These are phyloP conservation scores for Hypena proboscidalis DNA, from an alignment of 2,888 invertebrate genomes.

Conservation along the genomic window DNA sequence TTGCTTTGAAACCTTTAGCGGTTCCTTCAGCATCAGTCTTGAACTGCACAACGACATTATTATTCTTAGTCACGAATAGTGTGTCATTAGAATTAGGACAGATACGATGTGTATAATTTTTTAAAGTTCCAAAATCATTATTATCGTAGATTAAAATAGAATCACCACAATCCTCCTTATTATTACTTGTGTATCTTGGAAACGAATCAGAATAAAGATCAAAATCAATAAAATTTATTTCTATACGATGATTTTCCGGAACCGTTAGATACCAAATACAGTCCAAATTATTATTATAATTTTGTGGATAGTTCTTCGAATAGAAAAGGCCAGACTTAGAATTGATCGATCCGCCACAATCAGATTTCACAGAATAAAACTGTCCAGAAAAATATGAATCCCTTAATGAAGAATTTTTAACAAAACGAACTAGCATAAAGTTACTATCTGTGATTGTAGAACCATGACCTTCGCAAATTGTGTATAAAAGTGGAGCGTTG, in stretches of 20 bases:
- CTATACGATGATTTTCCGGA: constrained; percentile 87
- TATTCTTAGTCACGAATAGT: constrained; percentile 84
- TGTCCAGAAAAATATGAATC: constrained; percentile 87
- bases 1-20: constrained; percentile 92
- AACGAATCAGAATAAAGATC: constrained; percentile 69
- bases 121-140: constrained; percentile 1
- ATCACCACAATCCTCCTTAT: constrained; percentile 16
- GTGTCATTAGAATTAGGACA: constrained; percentile 62
- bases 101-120: constrained; percentile 80
- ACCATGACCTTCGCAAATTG: constrained; percentile 83
- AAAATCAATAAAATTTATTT: constrained; percentile 89
- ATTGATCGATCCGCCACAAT: constrained; percentile 90
- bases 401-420: constrained; percentile 81
- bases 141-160: constrained; percentile 27
- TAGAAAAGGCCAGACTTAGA: constrained; percentile 88
- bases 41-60: constrained; percentile 88
- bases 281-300: constrained; percentile 89
- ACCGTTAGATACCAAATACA: constrained; percentile 92
- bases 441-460: constrained; percentile 87
- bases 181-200: neutral
- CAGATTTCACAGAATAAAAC: constrained; percentile 63
- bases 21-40: constrained; percentile 83
- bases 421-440: constrained; percentile 88
- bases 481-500: constrained; percentile 82
- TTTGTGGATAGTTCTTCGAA: constrained; percentile 93